Evolutionary conservation across 2,113 vertebrate species (phyloP).

Genomic region (Corynorhinus townsendii): DNA sequence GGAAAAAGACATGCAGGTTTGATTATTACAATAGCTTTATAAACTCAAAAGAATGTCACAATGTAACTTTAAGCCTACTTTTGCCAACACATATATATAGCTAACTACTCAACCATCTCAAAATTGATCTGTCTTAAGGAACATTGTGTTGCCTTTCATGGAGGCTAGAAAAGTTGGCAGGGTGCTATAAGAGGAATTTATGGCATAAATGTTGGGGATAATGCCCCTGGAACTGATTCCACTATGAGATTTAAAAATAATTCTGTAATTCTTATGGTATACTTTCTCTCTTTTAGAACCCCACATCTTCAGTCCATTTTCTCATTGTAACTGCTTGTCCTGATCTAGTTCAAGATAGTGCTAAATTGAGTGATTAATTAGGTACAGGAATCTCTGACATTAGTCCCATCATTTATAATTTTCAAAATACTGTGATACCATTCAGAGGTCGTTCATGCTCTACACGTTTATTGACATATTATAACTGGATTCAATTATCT

Average conservation of each 20-base stretch:
- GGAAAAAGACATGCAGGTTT: background rate
- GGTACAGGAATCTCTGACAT: background rate
- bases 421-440: background rate
- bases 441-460: background rate
- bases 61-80: background rate
- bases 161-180: background rate
- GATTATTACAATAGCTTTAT: background rate
- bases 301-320: background rate
- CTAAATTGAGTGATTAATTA: slow-evolving; percentile 10
- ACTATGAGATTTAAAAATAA: background rate
- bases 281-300: background rate
- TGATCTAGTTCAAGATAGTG: background rate
- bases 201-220: background rate
- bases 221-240: background rate
- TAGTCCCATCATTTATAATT: background rate
- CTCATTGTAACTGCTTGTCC: background rate
- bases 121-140: background rate
- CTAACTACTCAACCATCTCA: background rate
- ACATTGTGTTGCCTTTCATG: background rate
- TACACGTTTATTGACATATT: slow-evolving; percentile 17
- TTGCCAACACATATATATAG: background rate
- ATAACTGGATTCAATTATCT: slow-evolving; percentile 6
- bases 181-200: background rate
- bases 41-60: background rate
- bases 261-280: background rate